Percentiles rank a stretch among this genome's conserved stretches.
These are phyloP conservation scores for Acipenser ruthenus DNA, from an alignment of 2,797 vertebrate genomes.

Conservation along the genomic window DNA sequence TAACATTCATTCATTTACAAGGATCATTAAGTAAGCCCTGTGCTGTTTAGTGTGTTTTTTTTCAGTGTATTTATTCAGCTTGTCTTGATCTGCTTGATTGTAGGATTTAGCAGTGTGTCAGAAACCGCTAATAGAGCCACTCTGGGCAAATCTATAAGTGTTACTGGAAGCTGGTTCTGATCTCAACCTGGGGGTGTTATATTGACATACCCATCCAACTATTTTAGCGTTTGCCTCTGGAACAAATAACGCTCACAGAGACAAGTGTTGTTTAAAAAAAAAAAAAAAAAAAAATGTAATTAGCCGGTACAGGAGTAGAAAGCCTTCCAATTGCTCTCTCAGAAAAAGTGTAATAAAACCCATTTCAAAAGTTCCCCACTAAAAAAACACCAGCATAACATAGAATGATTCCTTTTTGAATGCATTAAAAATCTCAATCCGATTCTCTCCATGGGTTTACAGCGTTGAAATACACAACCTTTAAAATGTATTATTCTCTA, in stretches of 20 bases:
- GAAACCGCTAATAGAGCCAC: not conserved
- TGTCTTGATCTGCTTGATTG: not conserved
- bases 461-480: no score
- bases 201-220: not conserved
- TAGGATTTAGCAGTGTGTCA: not conserved
- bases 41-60: not conserved
- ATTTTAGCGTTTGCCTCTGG: not conserved
- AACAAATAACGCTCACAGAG: not conserved
- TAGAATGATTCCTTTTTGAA: no score
- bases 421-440: no score
- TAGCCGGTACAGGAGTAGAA: no score
- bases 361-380: no score
- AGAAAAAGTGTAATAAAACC: no score
- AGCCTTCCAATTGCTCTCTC: no score
- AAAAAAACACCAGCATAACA: no score
- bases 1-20: not conserved
- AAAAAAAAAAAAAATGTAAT: no score
- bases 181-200: not conserved
- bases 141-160: not conserved
- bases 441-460: no score
- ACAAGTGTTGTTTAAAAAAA: no score
- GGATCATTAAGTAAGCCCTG: not conserved
- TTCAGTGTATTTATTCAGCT: not conserved
- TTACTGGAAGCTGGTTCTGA: not conserved
- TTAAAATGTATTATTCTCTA: no score